Percentiles rank a stretch among this genome's conserved stretches.
Conservation (phyloP, 2,797 vertebrate genomes). For the Clarias pachynema region DNA sequence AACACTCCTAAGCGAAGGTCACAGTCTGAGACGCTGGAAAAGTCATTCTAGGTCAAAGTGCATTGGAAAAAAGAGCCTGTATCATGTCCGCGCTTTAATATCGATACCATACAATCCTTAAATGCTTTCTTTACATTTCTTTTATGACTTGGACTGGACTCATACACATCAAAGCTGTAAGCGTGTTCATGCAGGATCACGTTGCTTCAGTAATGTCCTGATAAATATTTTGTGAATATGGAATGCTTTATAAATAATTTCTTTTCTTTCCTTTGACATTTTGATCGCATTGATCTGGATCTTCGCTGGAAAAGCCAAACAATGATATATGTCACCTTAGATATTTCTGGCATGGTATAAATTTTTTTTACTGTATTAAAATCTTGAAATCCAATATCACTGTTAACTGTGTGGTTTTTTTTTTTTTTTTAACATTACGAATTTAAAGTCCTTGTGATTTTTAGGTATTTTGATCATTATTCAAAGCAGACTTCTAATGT, state of each 20-base stretch:
- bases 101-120: background rate
- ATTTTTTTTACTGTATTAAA: background rate
- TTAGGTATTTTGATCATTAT: background rate
- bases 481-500: background rate
- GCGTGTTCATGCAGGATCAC: slow-evolving; percentile 8
- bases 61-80: background rate
- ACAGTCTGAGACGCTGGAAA: background rate
- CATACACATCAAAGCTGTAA: slow-evolving; percentile 24
- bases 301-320: background rate
- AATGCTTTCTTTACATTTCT: background rate
- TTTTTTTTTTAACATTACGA: background rate
- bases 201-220: background rate
- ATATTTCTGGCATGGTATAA: background rate
- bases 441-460: background rate
- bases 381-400: background rate
- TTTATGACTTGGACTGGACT: background rate
- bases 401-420: background rate
- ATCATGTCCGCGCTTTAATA: background rate
- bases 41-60: slow-evolving; percentile 10
- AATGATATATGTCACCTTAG: background rate
- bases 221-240: slow-evolving; percentile 28
- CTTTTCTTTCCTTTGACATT: background rate
- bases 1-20: slow-evolving; percentile 8
- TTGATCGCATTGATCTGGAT: background rate
- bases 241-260: background rate